Conservation (phyloP, 2,888 invertebrate species). For the Heliconius ismenius region DNA sequence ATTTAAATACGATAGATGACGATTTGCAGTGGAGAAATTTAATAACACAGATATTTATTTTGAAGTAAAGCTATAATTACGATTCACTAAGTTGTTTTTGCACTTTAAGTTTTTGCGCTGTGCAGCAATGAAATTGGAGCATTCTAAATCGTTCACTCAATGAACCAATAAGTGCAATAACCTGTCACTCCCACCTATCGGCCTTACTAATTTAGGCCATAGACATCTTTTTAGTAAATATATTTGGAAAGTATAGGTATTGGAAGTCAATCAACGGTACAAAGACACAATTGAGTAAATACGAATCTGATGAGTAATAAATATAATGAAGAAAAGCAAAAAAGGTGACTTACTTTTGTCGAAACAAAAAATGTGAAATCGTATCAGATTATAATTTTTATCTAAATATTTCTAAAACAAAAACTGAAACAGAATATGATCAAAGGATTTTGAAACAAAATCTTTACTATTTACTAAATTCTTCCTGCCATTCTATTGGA, state of each 20-base stretch:
- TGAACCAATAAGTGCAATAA: slow-evolving; percentile 44
- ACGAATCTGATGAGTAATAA: slow-evolving; percentile 9
- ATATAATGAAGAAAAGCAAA: neutral
- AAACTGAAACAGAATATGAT: neutral
- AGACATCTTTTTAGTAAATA: slow-evolving; percentile 30
- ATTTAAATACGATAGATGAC: neutral
- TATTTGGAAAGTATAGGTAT: slow-evolving; percentile 27
- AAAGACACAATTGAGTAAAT: slow-evolving; percentile 22
- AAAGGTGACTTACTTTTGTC: neutral
- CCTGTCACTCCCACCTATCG: slow-evolving; percentile 38
- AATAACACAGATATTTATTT: neutral
- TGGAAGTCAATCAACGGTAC: slow-evolving; percentile 24
- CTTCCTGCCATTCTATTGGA: slow-evolving; percentile 48
- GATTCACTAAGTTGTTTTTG: neutral
- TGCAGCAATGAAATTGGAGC: slow-evolving; percentile 49
- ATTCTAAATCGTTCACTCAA: slow-evolving; percentile 42
- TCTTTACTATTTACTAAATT: slow-evolving; percentile 45
- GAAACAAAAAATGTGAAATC: slow-evolving; percentile 34
- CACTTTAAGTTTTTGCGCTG: slow-evolving; percentile 52
- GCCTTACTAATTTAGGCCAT: slow-evolving; percentile 33
- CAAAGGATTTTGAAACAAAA: neutral
- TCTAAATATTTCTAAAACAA: slow-evolving; percentile 41
- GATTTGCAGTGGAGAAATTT: neutral
- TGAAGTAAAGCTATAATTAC: neutral
- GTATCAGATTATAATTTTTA: slow-evolving; percentile 39